These are phyloP conservation scores for Coenobita brevimanus DNA, from an alignment of 1,140 invertebrate genomes.

Conservation along the genomic window DNA sequence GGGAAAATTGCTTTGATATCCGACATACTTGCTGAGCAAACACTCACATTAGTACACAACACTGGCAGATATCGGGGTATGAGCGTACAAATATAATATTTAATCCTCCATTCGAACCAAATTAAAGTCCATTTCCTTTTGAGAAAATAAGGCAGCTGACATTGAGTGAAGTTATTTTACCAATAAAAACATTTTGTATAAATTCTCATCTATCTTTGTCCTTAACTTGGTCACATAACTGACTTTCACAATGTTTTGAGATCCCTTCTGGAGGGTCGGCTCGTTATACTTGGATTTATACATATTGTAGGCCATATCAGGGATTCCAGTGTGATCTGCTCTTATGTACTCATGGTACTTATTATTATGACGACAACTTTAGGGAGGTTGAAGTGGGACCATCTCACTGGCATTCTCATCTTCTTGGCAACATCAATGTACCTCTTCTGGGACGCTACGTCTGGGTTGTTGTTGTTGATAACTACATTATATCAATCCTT, in stretches of 20 bases:
- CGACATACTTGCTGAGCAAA: too few species aligned
- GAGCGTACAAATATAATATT: too few species aligned
- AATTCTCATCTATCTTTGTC: constrained; percentile 79
- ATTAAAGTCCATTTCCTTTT: too few species aligned
- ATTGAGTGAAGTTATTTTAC: constrained; percentile 74
- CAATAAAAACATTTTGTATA: constrained; percentile 87
- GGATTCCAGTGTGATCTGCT: constrained; percentile 82
- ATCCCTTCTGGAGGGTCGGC: constrained; percentile 86
- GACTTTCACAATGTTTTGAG: constrained; percentile 85
- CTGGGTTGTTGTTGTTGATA: constrained; percentile 95
- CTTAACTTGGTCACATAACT: too few species aligned
- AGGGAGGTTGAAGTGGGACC: constrained; percentile 91
- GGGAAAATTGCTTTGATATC: too few species aligned
- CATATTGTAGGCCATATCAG: constrained; percentile 85
- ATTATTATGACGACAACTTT: too few species aligned
- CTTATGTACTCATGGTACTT: constrained; percentile 82
- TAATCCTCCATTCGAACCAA: too few species aligned
- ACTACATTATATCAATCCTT: constrained; percentile 83
- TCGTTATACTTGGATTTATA: constrained; percentile 81
- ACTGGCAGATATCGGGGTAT: too few species aligned
- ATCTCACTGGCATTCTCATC: constrained; percentile 81
- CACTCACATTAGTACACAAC: too few species aligned
- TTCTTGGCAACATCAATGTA: constrained; percentile 83
- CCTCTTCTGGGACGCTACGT: constrained; percentile 82
- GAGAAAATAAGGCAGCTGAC: too few species aligned